Evolutionary conservation across 1,140 invertebrate species (phyloP), one percentile per base, ranked within the genome.

Genomic region (Euwallacea fornicatus): DNA sequence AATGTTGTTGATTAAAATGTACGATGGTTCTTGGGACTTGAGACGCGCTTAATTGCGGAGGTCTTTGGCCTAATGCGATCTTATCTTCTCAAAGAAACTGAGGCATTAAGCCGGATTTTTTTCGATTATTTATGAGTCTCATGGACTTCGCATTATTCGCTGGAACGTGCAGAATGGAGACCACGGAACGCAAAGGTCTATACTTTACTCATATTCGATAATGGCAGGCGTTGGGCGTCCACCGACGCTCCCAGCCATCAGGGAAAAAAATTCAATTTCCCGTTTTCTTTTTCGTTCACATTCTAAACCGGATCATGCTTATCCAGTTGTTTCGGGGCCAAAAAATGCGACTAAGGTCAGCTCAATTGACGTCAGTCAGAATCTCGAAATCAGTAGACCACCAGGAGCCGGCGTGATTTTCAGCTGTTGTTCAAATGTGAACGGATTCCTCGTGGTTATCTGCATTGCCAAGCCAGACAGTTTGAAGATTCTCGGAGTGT

Each of bases 291-390:
- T n/a, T 33, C 6, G n/a, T 21, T 58, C 55, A 15, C 16, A 16
- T 15, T 58, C 16, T n/a, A 42, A 50, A 53, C 15, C 33, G 16
- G 46, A 53, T 47, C 15, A 16, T 53, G 33, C 13, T 65, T 61
- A 69, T 69, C 59, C 6, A 33, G 21, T 21, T 53, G 8, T 42
- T 47, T n/a, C 42, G 43, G 58, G 67, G 56, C 67, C 56, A 60
- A 69, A 69, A 69, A 69, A 69, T 61, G 33, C 44, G 42, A 53
- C 56, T 61, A 33, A 64, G 68, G 68, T 70, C 68, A 58, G 4
- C 7, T 21, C 60, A n/a, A 63, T 70, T 70, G 68, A 70, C 68
- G 68, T 70, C 68, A 70, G 53, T 64, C 7, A 41, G 16, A 46
- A 43, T 56, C 33, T 56, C 53, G 54, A 66, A 58, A 66, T 58